phyloP scores from a whole-genome alignment of 2,113 vertebrate genomes.

The Mustela nigripes region DNA sequence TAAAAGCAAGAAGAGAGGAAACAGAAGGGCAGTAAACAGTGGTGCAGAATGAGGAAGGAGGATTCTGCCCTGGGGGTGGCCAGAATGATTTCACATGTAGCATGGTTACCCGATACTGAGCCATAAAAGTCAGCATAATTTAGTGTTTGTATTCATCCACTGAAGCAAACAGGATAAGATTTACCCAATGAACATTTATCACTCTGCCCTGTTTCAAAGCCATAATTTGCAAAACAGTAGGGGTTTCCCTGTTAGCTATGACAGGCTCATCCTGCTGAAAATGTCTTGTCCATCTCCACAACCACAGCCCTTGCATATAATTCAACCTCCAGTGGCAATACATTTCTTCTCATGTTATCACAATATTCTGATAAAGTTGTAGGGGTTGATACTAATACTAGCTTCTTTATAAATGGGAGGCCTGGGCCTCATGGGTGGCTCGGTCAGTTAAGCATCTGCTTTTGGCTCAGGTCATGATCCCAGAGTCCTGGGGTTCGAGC shows the following conservation, averaged over 20 bases:
- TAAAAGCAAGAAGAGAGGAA: not conserved
- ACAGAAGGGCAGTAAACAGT: not conserved
- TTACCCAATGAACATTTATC: not conserved
- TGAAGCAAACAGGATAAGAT: not conserved
- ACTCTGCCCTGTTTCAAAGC: not conserved
- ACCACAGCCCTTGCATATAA: not conserved
- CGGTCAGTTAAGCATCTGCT: not conserved
- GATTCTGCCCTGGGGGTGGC: not conserved
- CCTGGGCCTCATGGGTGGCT: not conserved
- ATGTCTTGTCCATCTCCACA: not conserved
- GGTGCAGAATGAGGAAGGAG: not conserved
- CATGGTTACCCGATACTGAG: not conserved
- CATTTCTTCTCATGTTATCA: not conserved
- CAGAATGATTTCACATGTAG: not conserved
- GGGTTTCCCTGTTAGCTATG: no score
- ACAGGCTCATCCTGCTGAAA: not conserved
- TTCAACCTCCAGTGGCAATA: not conserved
- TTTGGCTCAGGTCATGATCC: not conserved
- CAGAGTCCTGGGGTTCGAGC: not conserved
- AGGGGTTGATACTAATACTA: not conserved
- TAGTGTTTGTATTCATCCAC: slow-evolving; percentile 9
- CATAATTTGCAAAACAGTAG: not conserved
- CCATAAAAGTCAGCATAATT: not conserved
- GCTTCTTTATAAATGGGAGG: not conserved
- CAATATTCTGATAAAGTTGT: not conserved